A percentile compares a stretch with the other conserved stretches of the same genome.
Evolutionary conservation across 2,113 vertebrate genomes (phyloP).

Genomic region (Centropus unirufus): DNA sequence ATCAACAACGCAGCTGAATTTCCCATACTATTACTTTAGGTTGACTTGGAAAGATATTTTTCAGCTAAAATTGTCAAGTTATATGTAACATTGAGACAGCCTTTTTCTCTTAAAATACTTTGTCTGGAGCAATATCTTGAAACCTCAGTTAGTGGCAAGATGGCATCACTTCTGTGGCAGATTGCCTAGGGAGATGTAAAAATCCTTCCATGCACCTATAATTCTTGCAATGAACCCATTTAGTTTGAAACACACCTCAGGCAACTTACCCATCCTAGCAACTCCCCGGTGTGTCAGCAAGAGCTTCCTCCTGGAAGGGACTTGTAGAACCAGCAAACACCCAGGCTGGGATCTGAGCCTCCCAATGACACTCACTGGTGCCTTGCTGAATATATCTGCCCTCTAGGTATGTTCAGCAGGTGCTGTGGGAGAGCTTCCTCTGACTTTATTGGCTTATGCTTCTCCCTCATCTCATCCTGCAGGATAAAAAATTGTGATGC

Average conservation of each 20-base stretch:
- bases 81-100: neutral
- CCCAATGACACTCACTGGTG: accelerated
- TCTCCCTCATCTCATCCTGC: neutral
- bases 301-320: neutral
- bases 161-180: neutral
- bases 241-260: neutral
- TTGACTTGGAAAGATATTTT: neutral
- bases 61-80: neutral
- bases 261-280: neutral
- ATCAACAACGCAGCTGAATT: neutral
- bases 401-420: accelerated
- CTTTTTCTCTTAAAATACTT: neutral
- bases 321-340: neutral
- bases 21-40: neutral
- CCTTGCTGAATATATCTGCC: neutral
- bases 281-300: accelerated
- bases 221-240: neutral
- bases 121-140: neutral
- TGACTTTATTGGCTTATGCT: accelerated
- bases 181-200: neutral
- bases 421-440: neutral
- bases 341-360: neutral
- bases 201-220: accelerated
- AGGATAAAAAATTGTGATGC: accelerated
- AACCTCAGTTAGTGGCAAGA: neutral